A percentile compares a stretch with the other conserved stretches of the same genome.
Conservation (phyloP, 1,140 invertebrate genomes). For the Listronotus oregonensis region DNA sequence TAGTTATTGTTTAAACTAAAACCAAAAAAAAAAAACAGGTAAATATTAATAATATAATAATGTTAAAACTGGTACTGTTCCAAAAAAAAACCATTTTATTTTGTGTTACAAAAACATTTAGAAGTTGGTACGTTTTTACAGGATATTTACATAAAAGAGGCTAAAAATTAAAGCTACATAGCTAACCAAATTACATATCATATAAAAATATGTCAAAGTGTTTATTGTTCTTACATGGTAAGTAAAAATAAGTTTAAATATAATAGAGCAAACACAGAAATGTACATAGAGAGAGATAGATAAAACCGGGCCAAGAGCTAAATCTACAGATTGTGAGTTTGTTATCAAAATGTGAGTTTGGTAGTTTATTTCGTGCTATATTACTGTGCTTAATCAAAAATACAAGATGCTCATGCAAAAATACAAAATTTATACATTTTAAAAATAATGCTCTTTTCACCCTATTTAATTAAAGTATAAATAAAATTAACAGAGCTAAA, state of each 20-base stretch:
- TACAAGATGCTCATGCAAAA: constrained; percentile 19
- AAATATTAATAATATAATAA: no score
- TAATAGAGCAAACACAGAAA: constrained; percentile 52
- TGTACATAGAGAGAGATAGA: constrained; percentile 53
- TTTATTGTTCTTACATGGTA: constrained; percentile 7
- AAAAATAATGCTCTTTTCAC: not conserved
- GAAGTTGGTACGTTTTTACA: no score
- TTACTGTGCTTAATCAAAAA: constrained; percentile 32
- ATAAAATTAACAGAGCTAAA: not conserved
- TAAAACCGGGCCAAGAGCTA: constrained; percentile 47
- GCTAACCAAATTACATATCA: constrained; percentile 29
- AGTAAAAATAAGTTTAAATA: constrained; percentile 9
- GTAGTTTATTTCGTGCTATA: constrained; percentile 41
- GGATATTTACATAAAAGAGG: no score
- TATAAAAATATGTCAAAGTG: not conserved
- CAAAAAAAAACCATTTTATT: no score
- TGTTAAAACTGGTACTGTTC: no score
- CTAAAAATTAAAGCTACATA: constrained; percentile 1
- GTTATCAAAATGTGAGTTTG: constrained; percentile 34
- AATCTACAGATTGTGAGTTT: constrained; percentile 43
- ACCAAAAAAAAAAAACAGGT: no score
- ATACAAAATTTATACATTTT: not conserved
- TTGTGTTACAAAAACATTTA: no score
- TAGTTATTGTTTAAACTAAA: no score
- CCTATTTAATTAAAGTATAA: not conserved